Evolutionary conservation across 2,797 vertebrate genomes (phyloP).

Genomic region (Periparus ater): DNA sequence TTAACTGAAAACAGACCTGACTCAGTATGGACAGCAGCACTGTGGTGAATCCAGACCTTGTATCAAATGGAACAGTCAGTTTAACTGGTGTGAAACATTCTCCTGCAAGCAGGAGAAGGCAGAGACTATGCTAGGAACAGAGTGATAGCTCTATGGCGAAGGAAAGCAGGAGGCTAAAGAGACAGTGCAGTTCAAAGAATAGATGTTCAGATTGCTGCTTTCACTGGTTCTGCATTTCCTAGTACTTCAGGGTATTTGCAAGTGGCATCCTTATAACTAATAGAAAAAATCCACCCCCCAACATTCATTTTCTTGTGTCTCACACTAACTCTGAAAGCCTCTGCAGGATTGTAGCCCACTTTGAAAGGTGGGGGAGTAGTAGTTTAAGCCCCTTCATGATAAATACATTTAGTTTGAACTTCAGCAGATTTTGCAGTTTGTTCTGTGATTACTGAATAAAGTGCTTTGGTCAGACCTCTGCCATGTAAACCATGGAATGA

Average conservation of each 20-base stretch:
- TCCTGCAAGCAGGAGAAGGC: not conserved
- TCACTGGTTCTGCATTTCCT: not conserved
- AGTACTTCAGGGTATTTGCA: not conserved
- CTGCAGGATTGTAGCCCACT: not conserved
- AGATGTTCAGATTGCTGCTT: not conserved
- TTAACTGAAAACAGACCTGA: not conserved
- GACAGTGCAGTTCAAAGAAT: not conserved
- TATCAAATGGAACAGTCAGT: not conserved
- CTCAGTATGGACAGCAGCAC: not conserved
- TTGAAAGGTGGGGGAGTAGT: not conserved
- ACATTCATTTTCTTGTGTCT: not conserved
- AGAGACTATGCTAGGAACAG: not conserved
- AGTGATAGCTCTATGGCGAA: not conserved
- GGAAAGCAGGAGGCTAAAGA: not conserved
- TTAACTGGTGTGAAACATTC: not conserved
- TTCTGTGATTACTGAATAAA: not conserved
- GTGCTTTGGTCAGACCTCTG: not conserved
- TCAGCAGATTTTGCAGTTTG: not conserved
- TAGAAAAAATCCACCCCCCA: not conserved
- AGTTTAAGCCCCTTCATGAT: not conserved
- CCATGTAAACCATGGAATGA: accelerated
- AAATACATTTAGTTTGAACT: not conserved
- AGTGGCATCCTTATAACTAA: not conserved
- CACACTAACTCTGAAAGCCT: not conserved
- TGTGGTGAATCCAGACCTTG: not conserved